phyloP scores from a whole-genome alignment of 2,888 invertebrate genomes.

The Atherix ibis region DNA sequence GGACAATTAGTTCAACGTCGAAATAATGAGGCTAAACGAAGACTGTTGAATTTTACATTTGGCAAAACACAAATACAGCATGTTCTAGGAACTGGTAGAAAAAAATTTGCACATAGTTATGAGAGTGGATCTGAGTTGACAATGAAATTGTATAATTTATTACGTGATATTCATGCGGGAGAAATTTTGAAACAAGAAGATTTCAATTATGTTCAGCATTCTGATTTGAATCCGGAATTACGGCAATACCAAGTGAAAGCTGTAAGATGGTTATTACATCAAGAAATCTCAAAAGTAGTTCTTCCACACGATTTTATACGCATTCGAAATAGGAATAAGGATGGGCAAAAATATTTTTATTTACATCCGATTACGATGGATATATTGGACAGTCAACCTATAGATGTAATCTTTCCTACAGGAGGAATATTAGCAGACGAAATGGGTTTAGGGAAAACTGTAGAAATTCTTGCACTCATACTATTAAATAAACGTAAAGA shows the following conservation, averaged over 20 bases:
- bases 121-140: too few relatives aligned
- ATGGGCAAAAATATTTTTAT: conserved; percentile 17
- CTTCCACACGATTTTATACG: conserved; percentile 2
- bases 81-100: too few relatives aligned
- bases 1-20: too few relatives aligned
- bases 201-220: conserved; percentile 24
- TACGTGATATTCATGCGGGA: too few relatives aligned
- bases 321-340: conserved; percentile 6
- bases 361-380: conserved; percentile 19
- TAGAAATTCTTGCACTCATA: conserved; percentile 53
- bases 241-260: conserved; percentile 49
- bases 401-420: conserved; percentile 28
- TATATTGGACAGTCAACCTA: conserved; percentile 19
- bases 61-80: too few relatives aligned
- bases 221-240: conserved; percentile 34
- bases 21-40: too few relatives aligned
- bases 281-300: conserved; percentile 33
- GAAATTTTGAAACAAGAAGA: too few relatives aligned
- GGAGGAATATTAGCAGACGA: conserved; percentile 67
- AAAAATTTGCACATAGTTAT: too few relatives aligned
- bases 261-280: conserved; percentile 50
- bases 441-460: conserved; percentile 70
- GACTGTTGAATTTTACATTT: too few relatives aligned
- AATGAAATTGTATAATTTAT: too few relatives aligned
- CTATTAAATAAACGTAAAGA: conserved; percentile 31